Percentiles rank a stretch among this genome's conserved stretches.
Evolutionary conservation across 2,888 invertebrate species (phyloP).

Genomic region (Cyclophora albipunctata): DNA sequence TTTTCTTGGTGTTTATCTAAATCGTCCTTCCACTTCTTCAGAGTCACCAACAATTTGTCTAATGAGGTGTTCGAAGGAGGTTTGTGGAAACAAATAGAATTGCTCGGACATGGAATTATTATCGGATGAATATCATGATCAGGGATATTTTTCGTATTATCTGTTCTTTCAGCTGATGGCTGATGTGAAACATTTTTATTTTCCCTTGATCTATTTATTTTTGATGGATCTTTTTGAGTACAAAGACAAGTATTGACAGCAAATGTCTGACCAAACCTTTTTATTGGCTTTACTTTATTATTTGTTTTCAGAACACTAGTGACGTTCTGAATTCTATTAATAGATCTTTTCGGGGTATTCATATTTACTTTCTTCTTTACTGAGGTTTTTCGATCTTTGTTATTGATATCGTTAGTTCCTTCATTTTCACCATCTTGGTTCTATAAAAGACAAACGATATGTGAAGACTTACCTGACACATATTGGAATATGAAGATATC

Average conservation of each 20-base stretch:
- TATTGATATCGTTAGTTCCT: not conserved
- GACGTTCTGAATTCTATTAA: not conserved
- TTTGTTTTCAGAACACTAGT: conserved; percentile 7
- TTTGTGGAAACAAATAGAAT: conserved; percentile 52
- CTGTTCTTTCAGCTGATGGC: not conserved
- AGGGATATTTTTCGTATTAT: too few species aligned
- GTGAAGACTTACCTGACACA: too few species aligned
- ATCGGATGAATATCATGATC: too few species aligned
- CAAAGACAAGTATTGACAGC: conserved; percentile 58
- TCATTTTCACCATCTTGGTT: not conserved
- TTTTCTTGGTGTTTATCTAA: conserved; percentile 12
- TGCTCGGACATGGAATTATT: conserved; percentile 25
- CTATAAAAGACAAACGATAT: not conserved
- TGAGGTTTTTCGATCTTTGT: not conserved
- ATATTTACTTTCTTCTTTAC: conserved; percentile 11
- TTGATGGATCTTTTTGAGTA: conserved; percentile 26
- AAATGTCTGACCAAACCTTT: conserved; percentile 33
- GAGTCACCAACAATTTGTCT: conserved; percentile 44
- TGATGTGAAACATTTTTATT: conserved; percentile 5
- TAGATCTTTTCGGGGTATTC: conserved; percentile 6
- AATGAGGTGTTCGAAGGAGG: conserved; percentile 55
- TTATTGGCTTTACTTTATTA: conserved; percentile 22
- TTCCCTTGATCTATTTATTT: conserved; percentile 1
- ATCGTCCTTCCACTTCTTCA: conserved; percentile 39
- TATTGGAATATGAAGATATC: too few species aligned